A percentile compares a stretch with the other conserved stretches of the same genome.
phyloP scores from a whole-genome alignment of 2,797 vertebrate species.

The Hypotaenidia okinawae region DNA sequence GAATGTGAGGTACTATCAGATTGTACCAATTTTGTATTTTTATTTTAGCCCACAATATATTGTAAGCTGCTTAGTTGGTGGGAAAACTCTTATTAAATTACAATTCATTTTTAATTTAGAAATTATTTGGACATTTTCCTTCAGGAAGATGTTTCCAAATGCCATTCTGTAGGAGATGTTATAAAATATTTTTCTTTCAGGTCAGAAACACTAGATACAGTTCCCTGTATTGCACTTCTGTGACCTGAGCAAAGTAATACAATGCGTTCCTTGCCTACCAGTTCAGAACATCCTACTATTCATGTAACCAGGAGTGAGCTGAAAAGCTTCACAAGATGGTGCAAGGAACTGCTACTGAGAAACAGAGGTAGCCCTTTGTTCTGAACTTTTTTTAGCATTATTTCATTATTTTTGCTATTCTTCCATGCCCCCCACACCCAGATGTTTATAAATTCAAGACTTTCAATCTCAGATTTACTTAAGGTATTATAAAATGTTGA shows the following conservation, averaged over 20 bases:
- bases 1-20: neutral
- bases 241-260: conserved; percentile 25
- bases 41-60: neutral
- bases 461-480: neutral
- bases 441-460: neutral
- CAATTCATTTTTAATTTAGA: neutral
- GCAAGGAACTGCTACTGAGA: neutral
- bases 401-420: neutral
- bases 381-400: neutral
- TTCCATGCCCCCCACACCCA: no score
- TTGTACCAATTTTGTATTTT: neutral
- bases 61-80: neutral
- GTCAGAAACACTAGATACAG: neutral
- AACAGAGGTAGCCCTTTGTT: neutral
- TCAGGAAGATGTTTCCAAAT: neutral
- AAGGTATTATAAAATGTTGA: neutral
- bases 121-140: neutral
- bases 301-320: neutral
- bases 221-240: neutral
- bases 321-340: neutral
- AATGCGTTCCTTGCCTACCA: neutral
- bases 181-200: neutral
- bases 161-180: neutral
- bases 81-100: neutral
- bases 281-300: neutral